Base-by-base conservation (phyloP, 2,888 invertebrate species). In the Octodonta nipae region DNA sequence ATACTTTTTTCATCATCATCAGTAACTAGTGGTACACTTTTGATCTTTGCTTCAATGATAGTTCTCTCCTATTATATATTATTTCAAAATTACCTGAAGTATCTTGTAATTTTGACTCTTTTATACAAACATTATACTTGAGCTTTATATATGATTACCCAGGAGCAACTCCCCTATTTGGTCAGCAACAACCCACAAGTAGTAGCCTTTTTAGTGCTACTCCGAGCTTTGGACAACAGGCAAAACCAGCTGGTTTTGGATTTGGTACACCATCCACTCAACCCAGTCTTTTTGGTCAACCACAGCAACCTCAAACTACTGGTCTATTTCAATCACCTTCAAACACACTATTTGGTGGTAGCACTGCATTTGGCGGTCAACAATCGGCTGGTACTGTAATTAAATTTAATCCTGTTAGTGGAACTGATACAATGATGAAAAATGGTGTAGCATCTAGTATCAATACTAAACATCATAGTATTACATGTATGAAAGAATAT, bases 401-500 rank as follows among this genome's bases (percentile, higher is more conserved):
- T 1, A 93, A 95, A 58, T 95, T 91, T 61, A 77, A 72, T 45
- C 83, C 89, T 0, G 78, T 85, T 0, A 75, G 80, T 15, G 89
- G 91, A 2, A 83, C 81, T 0, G 98, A 98, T 54, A 84, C 89
- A 0, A 78, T 93, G 65, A 74, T 88, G 51, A 93, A 93, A 61
- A 79, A 80, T 42, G 89, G 91, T 0, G 71, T 76, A 2, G 75
- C 83, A 2, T 80, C 78, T 53, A 85, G 72, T 42, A 89, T 98
- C 43, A 86, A 76, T 49, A 96, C 93, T 0, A 80, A 88, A 48
- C 91, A 93, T 56, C 87, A 93, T 56, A 95, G 95, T 59, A 95
- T 98, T 38, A 92, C 92, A 1, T 89, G 89, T 36, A 98, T 98
- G 98, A 92, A 93, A 66, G 93, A 96, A 56, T 99, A 96, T 56